Conservation (phyloP, 35 echinoderm and acorn worm genomes). For the Acanthaster planci region DNA sequence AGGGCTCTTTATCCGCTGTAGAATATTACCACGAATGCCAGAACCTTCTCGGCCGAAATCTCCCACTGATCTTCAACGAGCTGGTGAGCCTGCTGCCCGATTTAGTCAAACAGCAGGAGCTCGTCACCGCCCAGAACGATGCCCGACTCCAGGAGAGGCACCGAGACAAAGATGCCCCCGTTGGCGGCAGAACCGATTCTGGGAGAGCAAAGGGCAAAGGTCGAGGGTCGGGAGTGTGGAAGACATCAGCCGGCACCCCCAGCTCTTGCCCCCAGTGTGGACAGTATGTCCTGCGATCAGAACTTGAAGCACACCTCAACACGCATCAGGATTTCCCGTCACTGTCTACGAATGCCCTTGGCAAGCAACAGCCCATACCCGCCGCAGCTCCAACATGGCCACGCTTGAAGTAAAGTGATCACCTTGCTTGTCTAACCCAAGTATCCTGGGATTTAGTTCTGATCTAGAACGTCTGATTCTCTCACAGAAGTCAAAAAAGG, state of each 20-base stretch:
- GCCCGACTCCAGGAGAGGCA: not conserved
- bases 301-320: slow-evolving; percentile 71
- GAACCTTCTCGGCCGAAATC: slow-evolving; percentile 61
- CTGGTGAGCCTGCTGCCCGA: slow-evolving; percentile 88
- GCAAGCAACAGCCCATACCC: not conserved
- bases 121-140: slow-evolving; percentile 65
- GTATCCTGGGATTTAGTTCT: no score
- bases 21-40: slow-evolving; percentile 74
- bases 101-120: slow-evolving; percentile 77
- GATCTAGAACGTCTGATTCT: no score
- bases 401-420: slow-evolving; percentile 26
- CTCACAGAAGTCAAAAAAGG: no score
- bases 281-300: slow-evolving; percentile 44
- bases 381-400: slow-evolving; percentile 27
- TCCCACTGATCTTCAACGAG: slow-evolving; percentile 76
- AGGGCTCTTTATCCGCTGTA: slow-evolving; percentile 35
- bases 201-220: slow-evolving; percentile 18
- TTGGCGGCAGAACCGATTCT: slow-evolving; percentile 47
- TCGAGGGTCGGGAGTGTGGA: slow-evolving; percentile 47
- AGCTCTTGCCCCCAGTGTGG: slow-evolving; percentile 59
- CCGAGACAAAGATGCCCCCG: slow-evolving; percentile 40
- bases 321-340: slow-evolving; percentile 77
- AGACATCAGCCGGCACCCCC: slow-evolving; percentile 8
- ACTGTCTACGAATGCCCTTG: slow-evolving; percentile 27
- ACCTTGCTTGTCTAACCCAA: no score